phyloP scores from a whole-genome alignment of 2,113 vertebrate genomes.

The Cyanoliseus patagonus region DNA sequence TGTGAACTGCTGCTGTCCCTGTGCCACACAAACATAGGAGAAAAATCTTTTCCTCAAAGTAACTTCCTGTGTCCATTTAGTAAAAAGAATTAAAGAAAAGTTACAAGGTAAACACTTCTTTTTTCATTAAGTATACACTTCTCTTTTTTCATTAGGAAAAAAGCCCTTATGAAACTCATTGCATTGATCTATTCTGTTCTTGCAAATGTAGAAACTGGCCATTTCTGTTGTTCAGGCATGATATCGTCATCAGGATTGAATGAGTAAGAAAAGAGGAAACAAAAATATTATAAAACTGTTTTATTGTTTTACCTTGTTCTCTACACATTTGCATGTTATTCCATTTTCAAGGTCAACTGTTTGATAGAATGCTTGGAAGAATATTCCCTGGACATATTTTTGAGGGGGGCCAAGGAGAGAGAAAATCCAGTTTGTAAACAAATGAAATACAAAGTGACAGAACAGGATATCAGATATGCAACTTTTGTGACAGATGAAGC shows the following conservation, averaged over 20 bases:
- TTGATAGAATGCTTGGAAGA: conserved; percentile 24
- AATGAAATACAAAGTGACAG: conserved; percentile 64
- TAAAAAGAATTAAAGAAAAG: background rate
- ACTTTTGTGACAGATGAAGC: conserved; percentile 58
- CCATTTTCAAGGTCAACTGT: conserved; percentile 41
- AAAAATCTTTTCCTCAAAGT: background rate
- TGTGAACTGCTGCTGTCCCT: background rate
- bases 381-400: conserved; percentile 51
- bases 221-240: background rate
- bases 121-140: background rate
- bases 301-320: background rate
- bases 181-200: background rate
- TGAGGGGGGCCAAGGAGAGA: background rate
- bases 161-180: background rate
- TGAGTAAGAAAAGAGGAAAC: background rate
- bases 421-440: conserved; percentile 43
- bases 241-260: background rate
- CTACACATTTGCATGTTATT: conserved; percentile 13
- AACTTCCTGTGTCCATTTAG: background rate
- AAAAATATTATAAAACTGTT: background rate
- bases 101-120: background rate
- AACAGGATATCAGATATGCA: conserved; percentile 38
- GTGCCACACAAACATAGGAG: background rate
- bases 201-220: background rate
- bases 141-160: background rate